Base-by-base conservation (phyloP, 1,140 invertebrate species). In the Maconellicoccus hirsutus region DNA sequence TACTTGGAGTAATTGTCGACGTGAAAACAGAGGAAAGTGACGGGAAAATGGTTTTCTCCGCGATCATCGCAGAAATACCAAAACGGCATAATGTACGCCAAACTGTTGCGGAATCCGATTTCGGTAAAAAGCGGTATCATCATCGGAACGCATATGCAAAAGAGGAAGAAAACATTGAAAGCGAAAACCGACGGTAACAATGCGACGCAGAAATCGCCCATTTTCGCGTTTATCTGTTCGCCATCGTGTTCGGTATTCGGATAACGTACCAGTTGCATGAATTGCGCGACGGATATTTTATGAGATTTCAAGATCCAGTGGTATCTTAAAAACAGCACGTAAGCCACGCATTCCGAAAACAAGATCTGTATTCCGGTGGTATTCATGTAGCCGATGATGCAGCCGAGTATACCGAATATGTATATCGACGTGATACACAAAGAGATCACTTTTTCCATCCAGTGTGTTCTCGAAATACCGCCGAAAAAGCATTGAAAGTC, bases 1-100 rank as follows among this genome's bases (percentile, higher is more conserved):
- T 52, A 52, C n/a, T 52, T 52, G n/a, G 42, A 6, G 42, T 52
- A 52, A 52, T 52, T 52, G 42, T 52, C 42, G n/a, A 52, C 42
- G 42, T 52, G 42, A 52, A 52, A 14, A 19, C 42, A 52, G 42
- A 52, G 42, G n/a, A 52, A 52, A 14, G 42, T 52, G 10, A 52
- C 42, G n/a, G 42, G 42, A 52, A 52, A 52, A 52, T 52, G 10
- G n/a, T 52, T 52, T 16, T 19, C 12, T 8, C 42, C 42, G 42
- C n/a, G 10, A 8, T 52, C 12, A 16, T 52, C 42, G 42, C 42
- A 52, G 42, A 52, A 52, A 52, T 52, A 52, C 42, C 42, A 52
- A 19, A 16, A 52, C 42, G 42, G 42, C 42, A 52, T 52, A 16
- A 52, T 52, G n/a, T 52, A 52, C n/a, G 12, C 42, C n/a, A 52